Percentiles rank a stretch among this genome's conserved stretches.
phyloP scores from a whole-genome alignment of 2,888 invertebrate genomes.

The Clusia tigrina region DNA sequence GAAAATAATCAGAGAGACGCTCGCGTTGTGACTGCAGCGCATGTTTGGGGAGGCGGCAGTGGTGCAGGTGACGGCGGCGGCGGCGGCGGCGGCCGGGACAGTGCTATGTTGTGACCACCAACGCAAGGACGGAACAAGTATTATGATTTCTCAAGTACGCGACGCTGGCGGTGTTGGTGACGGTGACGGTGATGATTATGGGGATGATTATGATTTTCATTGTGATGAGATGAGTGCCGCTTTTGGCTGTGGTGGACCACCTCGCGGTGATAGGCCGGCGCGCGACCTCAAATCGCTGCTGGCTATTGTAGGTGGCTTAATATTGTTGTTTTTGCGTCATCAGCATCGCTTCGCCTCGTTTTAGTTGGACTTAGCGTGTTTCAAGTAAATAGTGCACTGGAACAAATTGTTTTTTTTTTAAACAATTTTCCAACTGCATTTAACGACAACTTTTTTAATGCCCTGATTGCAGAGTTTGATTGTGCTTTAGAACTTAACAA shows the following conservation, averaged over 20 bases:
- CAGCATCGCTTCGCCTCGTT: conserved; percentile 11
- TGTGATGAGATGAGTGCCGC: conserved; percentile 13
- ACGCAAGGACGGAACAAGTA: conserved; percentile 28
- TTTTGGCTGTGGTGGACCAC: not conserved
- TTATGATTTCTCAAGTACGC: conserved; percentile 35
- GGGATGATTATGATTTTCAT: not conserved
- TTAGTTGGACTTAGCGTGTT: not conserved
- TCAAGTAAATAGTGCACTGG: no score
- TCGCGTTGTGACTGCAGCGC: conserved; percentile 77
- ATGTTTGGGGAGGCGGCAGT: conserved; percentile 25
- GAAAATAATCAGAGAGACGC: conserved; percentile 85
- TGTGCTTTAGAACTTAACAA: no score
- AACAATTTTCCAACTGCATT: no score
- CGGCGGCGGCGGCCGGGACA: not conserved
- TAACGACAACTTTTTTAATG: no score
- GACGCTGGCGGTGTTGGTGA: conserved; percentile 2
- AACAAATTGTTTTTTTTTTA: no score
- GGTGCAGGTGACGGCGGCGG: not conserved
- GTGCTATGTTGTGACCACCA: conserved; percentile 18
- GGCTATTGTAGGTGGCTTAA: conserved; percentile 23
- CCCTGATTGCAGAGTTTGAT: no score
- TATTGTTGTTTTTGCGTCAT: conserved; percentile 27
- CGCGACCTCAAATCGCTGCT: conserved; percentile 25
- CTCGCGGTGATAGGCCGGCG: not conserved
- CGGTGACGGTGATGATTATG: not conserved